Evolutionary conservation across 2,113 vertebrate species (phyloP).

Genomic region (Dromaius novaehollandiae): DNA sequence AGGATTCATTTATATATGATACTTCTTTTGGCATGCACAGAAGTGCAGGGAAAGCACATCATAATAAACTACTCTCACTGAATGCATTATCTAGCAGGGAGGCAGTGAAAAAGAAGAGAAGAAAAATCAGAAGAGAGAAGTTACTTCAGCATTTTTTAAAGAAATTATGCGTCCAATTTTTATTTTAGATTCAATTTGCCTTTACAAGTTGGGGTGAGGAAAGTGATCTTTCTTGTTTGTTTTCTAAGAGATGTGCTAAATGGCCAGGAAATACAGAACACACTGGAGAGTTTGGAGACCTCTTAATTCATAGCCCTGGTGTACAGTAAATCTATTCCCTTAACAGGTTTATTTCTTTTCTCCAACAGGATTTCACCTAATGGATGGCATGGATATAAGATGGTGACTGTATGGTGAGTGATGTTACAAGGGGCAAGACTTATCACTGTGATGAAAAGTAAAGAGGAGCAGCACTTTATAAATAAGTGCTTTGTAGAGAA

Average conservation of each 20-base stretch:
- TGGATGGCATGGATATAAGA: conserved; percentile 48
- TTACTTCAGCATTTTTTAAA: conserved; percentile 30
- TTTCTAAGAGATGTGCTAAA: conserved; percentile 57
- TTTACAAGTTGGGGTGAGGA: not conserved
- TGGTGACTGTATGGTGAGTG: conserved; percentile 34
- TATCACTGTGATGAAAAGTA: conserved; percentile 43
- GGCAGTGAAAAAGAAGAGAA: not conserved
- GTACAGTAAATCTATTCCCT: conserved; percentile 63
- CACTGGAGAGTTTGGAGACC: conserved; percentile 26
- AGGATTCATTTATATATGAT: not conserved
- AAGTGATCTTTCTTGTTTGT: conserved; percentile 36
- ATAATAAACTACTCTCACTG: not conserved
- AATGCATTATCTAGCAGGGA: not conserved
- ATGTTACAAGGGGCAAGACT: conserved; percentile 24
- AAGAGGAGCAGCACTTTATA: conserved; percentile 11
- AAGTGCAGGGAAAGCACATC: not conserved
- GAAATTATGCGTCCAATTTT: conserved; percentile 15
- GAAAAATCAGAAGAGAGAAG: not conserved
- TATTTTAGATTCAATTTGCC: conserved; percentile 44
- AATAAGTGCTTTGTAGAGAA: not conserved
- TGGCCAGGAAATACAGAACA: conserved; percentile 51
- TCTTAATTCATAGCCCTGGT: conserved; percentile 52
- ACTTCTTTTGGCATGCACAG: not conserved
- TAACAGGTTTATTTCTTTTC: conserved; percentile 71
- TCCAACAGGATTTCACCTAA: conserved; percentile 56